phyloP scores from a whole-genome alignment of 2,797 vertebrate genomes.

The Fundulus diaphanus region DNA sequence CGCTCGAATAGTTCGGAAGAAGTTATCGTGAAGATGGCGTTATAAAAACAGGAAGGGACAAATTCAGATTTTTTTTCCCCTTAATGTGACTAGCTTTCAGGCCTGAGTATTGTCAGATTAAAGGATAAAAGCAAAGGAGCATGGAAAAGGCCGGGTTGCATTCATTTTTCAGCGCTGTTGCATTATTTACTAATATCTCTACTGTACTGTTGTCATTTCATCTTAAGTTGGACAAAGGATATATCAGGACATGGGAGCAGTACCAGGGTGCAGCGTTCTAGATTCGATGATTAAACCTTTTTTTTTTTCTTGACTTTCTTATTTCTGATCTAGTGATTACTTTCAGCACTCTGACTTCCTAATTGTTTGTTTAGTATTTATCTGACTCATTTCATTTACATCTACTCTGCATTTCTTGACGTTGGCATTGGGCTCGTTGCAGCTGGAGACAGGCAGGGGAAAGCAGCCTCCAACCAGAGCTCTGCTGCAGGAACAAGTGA shows the following conservation, averaged over 20 bases:
- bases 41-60: neutral
- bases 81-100: neutral
- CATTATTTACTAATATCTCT: conserved; percentile 47
- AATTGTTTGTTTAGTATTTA: conserved; percentile 34
- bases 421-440: conserved; percentile 42
- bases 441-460: conserved; percentile 85
- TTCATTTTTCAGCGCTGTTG: conserved; percentile 47
- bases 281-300: conserved; percentile 14
- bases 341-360: conserved; percentile 7
- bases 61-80: neutral
- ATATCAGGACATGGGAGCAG: conserved; percentile 17
- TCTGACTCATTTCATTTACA: conserved; percentile 15
- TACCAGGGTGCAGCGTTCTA: neutral
- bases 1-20: conserved; percentile 3
- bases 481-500: conserved; percentile 75
- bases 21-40: neutral
- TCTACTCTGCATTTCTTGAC: conserved; percentile 53
- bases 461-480: conserved; percentile 80
- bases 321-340: conserved; percentile 48
- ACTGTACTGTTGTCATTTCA: conserved; percentile 47
- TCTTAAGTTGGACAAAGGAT: conserved; percentile 29
- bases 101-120: conserved; percentile 12
- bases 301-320: conserved; percentile 1
- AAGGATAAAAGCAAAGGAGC: neutral
- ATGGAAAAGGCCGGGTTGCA: conserved; percentile 8